phyloP scores from a whole-genome alignment of 2,888 invertebrate genomes.

The Uloborus plumipes region DNA sequence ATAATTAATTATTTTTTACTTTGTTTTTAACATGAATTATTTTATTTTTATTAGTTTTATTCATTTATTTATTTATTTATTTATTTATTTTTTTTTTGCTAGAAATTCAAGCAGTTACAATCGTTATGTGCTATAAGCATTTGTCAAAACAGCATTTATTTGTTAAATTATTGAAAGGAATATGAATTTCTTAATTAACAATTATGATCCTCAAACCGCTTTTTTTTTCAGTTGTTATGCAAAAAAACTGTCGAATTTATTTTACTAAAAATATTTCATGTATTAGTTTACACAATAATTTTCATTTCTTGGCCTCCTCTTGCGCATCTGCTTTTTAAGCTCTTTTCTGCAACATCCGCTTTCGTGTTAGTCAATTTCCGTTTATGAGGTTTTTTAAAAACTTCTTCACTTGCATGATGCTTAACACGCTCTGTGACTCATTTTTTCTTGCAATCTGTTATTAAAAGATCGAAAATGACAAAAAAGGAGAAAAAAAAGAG shows the following conservation, averaged over 20 bases:
- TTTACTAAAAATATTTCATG: constrained; percentile 18
- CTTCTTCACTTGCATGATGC: constrained; percentile 1
- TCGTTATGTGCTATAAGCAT: no score
- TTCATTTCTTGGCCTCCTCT: not conserved
- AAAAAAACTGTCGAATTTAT: not conserved
- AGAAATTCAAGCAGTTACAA: no score
- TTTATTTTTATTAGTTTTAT: no score
- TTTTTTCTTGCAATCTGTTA: constrained; percentile 22
- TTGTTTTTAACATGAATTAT: no score
- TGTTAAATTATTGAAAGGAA: no score
- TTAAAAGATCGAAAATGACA: constrained; percentile 23
- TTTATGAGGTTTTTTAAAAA: constrained; percentile 40
- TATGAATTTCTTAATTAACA: no score
- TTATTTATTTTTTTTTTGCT: no score
- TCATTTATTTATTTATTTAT: no score
- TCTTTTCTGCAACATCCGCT: constrained; percentile 36
- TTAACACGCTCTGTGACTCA: constrained; percentile 18
- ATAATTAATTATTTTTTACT: no score
- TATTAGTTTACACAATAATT: constrained; percentile 12
- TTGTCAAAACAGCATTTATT: no score
- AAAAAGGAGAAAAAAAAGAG: not conserved
- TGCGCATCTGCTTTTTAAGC: constrained; percentile 3
- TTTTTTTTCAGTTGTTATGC: no score
- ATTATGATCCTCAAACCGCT: no score
- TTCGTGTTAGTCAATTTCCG: constrained; percentile 58